These are phyloP conservation scores for Lanius collurio DNA, from an alignment of 2,113 vertebrate species.

Conservation along the genomic window DNA sequence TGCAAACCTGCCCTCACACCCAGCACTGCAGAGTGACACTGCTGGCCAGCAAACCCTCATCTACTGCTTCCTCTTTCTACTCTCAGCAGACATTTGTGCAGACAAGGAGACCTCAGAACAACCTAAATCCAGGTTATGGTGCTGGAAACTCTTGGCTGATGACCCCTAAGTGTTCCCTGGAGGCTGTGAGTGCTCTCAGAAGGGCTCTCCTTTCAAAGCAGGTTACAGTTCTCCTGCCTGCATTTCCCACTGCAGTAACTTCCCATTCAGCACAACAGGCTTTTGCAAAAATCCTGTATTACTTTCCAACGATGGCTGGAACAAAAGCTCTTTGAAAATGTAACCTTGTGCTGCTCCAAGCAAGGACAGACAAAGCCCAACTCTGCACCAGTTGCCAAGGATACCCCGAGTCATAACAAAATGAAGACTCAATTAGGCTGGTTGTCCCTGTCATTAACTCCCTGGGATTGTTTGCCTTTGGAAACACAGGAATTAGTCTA, in stretches of 20 bases:
- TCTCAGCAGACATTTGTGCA: neutral
- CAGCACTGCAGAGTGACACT: neutral
- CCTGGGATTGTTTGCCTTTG: slow-evolving; percentile 41
- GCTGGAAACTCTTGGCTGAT: neutral
- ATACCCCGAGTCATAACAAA: slow-evolving; percentile 22
- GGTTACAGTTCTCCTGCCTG: slow-evolving; percentile 12
- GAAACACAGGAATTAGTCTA: slow-evolving; percentile 10
- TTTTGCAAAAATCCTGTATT: neutral
- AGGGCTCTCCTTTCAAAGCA: neutral
- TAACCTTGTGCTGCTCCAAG: slow-evolving; percentile 45
- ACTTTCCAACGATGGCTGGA: neutral
- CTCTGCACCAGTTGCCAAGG: slow-evolving; percentile 63
- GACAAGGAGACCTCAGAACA: neutral
- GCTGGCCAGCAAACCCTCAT: neutral
- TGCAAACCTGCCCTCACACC: neutral
- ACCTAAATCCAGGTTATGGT: neutral
- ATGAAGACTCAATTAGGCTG: slow-evolving; percentile 43
- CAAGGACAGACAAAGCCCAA: neutral
- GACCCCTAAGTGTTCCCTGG: neutral
- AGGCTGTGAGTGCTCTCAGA: neutral
- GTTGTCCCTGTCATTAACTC: slow-evolving; percentile 1
- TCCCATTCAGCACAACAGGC: neutral
- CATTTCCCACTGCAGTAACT: neutral
- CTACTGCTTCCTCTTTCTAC: neutral
- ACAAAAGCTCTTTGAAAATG: slow-evolving; percentile 50